Percentiles rank a stretch among this genome's conserved stretches.
These are phyloP conservation scores for Drosophila melanocephala DNA, from an alignment of 2,888 invertebrate genomes.

Conservation along the genomic window DNA sequence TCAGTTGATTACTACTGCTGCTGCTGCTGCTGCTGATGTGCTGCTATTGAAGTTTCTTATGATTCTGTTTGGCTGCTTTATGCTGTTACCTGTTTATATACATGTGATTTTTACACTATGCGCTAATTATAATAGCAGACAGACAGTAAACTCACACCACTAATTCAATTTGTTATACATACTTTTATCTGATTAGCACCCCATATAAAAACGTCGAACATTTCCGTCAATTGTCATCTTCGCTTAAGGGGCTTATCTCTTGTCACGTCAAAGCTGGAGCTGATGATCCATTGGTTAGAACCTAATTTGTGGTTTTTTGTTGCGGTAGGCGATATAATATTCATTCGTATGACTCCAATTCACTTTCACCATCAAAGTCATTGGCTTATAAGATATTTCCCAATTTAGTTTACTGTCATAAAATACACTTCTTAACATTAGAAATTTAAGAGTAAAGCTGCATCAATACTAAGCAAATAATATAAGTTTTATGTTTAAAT, in stretches of 20 bases:
- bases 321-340: slow-evolving; percentile 53
- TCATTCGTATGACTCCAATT: slow-evolving; percentile 35
- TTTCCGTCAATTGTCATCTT: slow-evolving; percentile 55
- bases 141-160: slow-evolving; percentile 38
- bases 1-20: slow-evolving; percentile 1
- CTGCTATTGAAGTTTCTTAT: slow-evolving; percentile 45
- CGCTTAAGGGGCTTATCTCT: slow-evolving; percentile 19
- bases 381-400: background rate
- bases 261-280: slow-evolving; percentile 51
- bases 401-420: background rate
- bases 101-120: slow-evolving; percentile 32
- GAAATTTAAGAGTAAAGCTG: background rate
- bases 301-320: slow-evolving; percentile 56
- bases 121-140: slow-evolving; percentile 70
- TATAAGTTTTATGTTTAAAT: no score
- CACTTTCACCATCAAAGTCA: background rate
- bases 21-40: slow-evolving; percentile 29
- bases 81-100: slow-evolving; percentile 55
- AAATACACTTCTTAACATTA: background rate
- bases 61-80: slow-evolving; percentile 54
- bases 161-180: slow-evolving; percentile 57
- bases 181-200: slow-evolving; percentile 59
- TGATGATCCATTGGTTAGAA: slow-evolving; percentile 22
- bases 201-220: slow-evolving; percentile 26
- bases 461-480: background rate